Base-by-base conservation (phyloP, 2,888 invertebrate species). In the Drosophila nr. fundita region DNA sequence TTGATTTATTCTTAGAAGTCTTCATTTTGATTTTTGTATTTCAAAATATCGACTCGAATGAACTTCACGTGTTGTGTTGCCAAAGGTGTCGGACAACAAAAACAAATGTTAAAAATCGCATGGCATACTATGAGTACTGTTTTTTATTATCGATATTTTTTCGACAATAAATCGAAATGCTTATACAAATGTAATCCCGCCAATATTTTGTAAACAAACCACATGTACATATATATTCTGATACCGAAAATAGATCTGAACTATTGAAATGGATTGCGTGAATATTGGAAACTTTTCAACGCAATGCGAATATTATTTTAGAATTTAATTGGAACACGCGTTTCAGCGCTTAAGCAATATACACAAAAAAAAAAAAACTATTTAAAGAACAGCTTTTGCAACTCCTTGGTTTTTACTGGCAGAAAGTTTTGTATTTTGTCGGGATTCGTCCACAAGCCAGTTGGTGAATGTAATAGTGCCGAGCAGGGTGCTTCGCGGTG, bases 401-500 rank as follows among this genome's bases (percentile, higher is more conserved):
- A 89, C 89, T 89, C 85, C 84, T 81, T 93, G 64, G 93, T 91
- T 62, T 94, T 94, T 15, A 96, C 87, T 0, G 96, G 95, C 83
- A 97, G 92, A 92, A 95, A 94, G 34, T 95, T 94, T 53, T 95
- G 95, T 74, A 97, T 94, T 90, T 95, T 94, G 92, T 95, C 96
- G 6, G 96, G 96, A 84, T 95, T 95, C 50, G 95, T 95, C 85
- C 96, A 95, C 57, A 95, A 91, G 34, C 94, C 93, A 32, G 36
- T 7, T 15, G 66, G 52, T 15, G 32, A 64, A 82, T 91, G 91
- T 7, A 97, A 15, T 24, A 45, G 93, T 76, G 96, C 95, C 61
- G 94, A 93, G 62, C 95, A 95, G 82, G 95, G 95, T 36, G 96
- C 95, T 94, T 98, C 97, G 84, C 96, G 95, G 52, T 95, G 95